Base-by-base conservation (phyloP, 2,888 invertebrate genomes). In the Perdita meconis region DNA sequence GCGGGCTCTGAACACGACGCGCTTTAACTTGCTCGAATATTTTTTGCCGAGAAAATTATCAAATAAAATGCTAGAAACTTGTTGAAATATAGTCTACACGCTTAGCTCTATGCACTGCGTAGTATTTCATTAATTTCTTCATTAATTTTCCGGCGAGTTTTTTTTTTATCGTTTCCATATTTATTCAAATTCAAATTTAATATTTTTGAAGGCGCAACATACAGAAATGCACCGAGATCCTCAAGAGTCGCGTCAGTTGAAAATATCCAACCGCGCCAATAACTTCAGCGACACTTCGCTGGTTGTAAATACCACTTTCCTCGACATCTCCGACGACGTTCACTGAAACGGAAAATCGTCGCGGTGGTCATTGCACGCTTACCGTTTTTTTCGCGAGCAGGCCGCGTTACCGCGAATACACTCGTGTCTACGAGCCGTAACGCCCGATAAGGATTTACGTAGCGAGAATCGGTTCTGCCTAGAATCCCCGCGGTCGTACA, bases 371-470 rank as follows among this genome's bases (percentile, higher is more conserved):
- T 51, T 71, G 56, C 40, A 50, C 50, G 50, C 47, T 22, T 36
- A 36, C 50, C 16, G 61, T 36, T 66, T 42, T n/a, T 51, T 53
- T 10, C 36, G 34, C 55, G 1, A 24, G 47, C 56, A 22, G 13
- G 19, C 19, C 56, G 44, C 12, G 13, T 57, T 50, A 50, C 38
- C 57, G 26, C 47, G 24, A 55, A 36, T 40, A 16, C n/a, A n/a
- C 40, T 26, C 57, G 40, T 26, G 57, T 57, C 24, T 10, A n/a
- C 36, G 53, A 40, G 66, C 51, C 55, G 47, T 19, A 34, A 51
- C 42, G 36, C 59, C 68, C 67, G 73, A 63, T 73, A 63, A 69
- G 69, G 56, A 61, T 73, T 51, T 42, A 12, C 42, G 61, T n/a
- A 22, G 26, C 47, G 19, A 10, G 34, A 56, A 71, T 51, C 57